phyloP scores from a whole-genome alignment of 1,140 invertebrate species.

The Drosophila nannoptera region DNA sequence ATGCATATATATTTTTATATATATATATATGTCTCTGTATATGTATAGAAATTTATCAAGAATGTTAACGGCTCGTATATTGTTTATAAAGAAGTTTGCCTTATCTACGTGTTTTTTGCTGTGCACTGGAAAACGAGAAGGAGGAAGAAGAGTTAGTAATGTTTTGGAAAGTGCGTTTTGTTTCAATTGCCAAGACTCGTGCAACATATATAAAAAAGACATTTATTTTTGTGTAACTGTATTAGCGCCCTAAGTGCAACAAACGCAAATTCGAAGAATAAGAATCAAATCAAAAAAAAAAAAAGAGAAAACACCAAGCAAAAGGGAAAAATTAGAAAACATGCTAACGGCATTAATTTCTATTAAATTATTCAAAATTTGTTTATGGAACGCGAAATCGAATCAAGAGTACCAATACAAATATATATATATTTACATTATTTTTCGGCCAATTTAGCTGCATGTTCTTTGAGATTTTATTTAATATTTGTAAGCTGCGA shows the following conservation, averaged over 20 bases:
- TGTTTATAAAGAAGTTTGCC: conserved; percentile 57
- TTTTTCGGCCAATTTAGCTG: conserved; percentile 52
- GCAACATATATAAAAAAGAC: conserved; percentile 49
- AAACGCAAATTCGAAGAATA: conserved; percentile 8
- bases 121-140: conserved; percentile 41
- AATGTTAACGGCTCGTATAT: conserved; percentile 40
- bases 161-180: conserved; percentile 31
- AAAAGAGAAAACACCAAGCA: not conserved
- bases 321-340: no score
- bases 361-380: conserved; percentile 23
- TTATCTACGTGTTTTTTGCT: conserved; percentile 64
- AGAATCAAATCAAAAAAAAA: conserved; percentile 12
- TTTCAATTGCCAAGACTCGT: conserved; percentile 19
- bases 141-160: conserved; percentile 44
- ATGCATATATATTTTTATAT: not conserved
- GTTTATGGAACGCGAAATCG: conserved; percentile 41
- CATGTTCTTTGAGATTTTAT: conserved; percentile 51
- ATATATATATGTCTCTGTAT: not conserved
- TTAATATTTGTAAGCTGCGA: conserved; percentile 49
- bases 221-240: conserved; percentile 68
- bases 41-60: conserved; percentile 25
- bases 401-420: conserved; percentile 31
- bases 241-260: conserved; percentile 59
- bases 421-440: conserved; percentile 41
- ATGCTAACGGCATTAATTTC: no score